Percentiles rank a stretch among this genome's conserved stretches.
Conservation (phyloP, 2,797 vertebrate genomes). For the Sebastes taczanowskii region DNA sequence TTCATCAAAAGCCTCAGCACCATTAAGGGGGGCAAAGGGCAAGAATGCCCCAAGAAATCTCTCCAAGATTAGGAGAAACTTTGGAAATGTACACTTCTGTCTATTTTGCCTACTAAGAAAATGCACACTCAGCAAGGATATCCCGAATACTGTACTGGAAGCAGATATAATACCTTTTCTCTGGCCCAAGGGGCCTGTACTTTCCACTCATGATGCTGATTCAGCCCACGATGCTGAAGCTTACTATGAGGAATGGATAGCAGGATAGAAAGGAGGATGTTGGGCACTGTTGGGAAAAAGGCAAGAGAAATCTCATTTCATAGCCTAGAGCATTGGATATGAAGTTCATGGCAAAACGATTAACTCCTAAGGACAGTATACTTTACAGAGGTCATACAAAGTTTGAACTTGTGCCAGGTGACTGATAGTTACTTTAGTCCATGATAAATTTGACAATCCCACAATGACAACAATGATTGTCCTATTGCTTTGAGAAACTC, state of each 20-base stretch:
- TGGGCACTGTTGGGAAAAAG: neutral
- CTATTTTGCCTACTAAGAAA: constrained; percentile 8
- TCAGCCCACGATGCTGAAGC: constrained; percentile 31
- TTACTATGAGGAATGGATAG: neutral
- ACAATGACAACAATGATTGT: neutral
- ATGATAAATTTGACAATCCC: neutral
- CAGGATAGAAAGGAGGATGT: neutral
- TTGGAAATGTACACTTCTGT: constrained; percentile 15
- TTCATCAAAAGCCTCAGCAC: neutral
- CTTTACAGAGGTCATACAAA: neutral
- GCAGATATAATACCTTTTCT: constrained; percentile 5
- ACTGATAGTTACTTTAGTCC: neutral
- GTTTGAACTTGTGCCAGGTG: neutral
- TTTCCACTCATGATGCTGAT: constrained; percentile 42
- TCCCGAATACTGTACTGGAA: neutral
- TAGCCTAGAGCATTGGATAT: neutral
- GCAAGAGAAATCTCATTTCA: neutral
- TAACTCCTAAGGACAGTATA: neutral
- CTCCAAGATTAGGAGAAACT: constrained; percentile 6
- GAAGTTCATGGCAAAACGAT: neutral
- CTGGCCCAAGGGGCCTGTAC: constrained; percentile 28
- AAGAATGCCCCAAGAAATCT: neutral
- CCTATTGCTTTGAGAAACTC: neutral
- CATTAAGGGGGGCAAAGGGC: neutral
- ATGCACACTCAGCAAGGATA: constrained; percentile 24